Evolutionary conservation across 2,888 invertebrate species (phyloP), one percentile per base, ranked within the genome.

Genomic region (Cinara cedri): DNA sequence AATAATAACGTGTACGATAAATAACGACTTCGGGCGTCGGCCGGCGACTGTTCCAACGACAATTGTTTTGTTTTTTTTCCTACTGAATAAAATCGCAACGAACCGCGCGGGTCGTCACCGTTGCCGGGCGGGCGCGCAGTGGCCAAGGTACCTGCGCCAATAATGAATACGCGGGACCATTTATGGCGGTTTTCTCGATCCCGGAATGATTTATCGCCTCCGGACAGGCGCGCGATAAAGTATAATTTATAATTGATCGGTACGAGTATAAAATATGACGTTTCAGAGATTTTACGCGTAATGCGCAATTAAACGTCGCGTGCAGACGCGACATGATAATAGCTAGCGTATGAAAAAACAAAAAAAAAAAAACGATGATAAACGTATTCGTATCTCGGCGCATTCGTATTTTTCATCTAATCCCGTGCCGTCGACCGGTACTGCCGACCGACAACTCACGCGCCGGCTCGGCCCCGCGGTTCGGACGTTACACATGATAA

Each of bases 181-280:
- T 78, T 78, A 78, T 70, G 78, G 78, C 49, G 21, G 66, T 78
- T 70, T 42, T 70, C 70, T 78, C 34, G 68, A 42, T 60, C 57
- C 21, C 49, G 19, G n/a, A 14, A 21, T 68, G 78, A 78, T 78
- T 60, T 68, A 78, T 78, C 34, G 60, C 49, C n/a, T 3, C 19
- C 34, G 9, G 24, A 72, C 46, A 24, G n/a, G 13, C 44, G 44
- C 24, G 9, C 21, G 1, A 26, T 4, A 49, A 1, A 13, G n/a
- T 46, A 26, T 46, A 49, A 51, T 68, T 3, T 68, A 68, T 24
- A 16, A n/a, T n/a, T n/a, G n/a, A n/a, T n/a, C n/a, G 16, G 16
- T 72, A 57, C 10, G 13, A 46, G 1, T 34, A 70, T 55, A 42
- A 54, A 19, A 34, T 19, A 16, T n/a, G n/a, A n/a, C 10, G 42